Evolutionary conservation across 2,888 invertebrate species (phyloP).

Genomic region (Formica aserva): DNA sequence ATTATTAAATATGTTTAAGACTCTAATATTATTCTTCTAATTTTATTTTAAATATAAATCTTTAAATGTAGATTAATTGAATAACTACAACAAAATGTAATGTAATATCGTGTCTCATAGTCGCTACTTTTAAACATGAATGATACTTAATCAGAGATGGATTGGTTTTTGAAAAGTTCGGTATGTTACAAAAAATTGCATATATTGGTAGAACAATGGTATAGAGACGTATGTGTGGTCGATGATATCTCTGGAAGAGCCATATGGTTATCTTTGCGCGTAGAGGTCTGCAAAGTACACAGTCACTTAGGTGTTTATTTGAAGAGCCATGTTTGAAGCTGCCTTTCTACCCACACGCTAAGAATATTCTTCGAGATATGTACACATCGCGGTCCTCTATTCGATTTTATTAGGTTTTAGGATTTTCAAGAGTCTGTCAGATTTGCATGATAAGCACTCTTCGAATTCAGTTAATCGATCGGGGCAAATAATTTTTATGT

Average conservation of each 20-base stretch:
- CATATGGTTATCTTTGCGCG: conserved; percentile 85
- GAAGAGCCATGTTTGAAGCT: conserved; percentile 81
- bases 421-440: conserved; percentile 74
- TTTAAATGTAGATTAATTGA: background rate
- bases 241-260: conserved; percentile 78
- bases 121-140: background rate
- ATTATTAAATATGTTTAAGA: background rate
- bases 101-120: background rate
- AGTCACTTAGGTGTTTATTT: conserved; percentile 84
- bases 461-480: conserved; percentile 48
- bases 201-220: conserved; percentile 61
- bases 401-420: conserved; percentile 85
- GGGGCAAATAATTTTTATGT: conserved; percentile 11
- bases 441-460: conserved; percentile 63
- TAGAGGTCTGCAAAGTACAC: conserved; percentile 79
- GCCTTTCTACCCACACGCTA: conserved; percentile 79
- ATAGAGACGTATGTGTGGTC: conserved; percentile 64
- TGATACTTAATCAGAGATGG: background rate
- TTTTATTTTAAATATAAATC: background rate
- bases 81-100: background rate
- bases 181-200: background rate
- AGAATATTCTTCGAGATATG: conserved; percentile 81
- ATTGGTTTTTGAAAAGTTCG: conserved; percentile 2
- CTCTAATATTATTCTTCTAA: background rate
- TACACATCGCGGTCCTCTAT: conserved; percentile 82